Base-by-base conservation (phyloP, 2,888 invertebrate genomes). In the Mythimna pallens region DNA sequence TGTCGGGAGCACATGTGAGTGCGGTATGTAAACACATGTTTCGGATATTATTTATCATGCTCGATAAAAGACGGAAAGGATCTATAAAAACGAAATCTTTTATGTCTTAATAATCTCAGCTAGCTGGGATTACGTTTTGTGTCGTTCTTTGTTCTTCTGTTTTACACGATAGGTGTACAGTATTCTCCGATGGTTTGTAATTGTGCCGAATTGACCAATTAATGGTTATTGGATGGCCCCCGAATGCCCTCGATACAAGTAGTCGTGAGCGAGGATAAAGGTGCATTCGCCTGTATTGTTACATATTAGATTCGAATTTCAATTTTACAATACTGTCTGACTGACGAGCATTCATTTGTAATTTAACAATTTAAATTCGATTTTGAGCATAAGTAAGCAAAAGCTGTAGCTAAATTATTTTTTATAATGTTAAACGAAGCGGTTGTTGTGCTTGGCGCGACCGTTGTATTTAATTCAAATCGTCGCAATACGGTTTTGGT, bases 21-120 rank as follows among this genome's bases (percentile, higher is more conserved):
- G 47, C n/a, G 69, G 80, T 65, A 58, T 54, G 70, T 83, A 70
- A 68, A 67, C 80, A 81, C 67, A 70, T 83, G 83, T 80, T 83
- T 68, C 55, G 47, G 65, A 70, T 83, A 75, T 80, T 75, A 81
- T 81, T 80, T 81, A 83, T 84, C 72, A 76, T 66, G 47, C 65
- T 22, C 47, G 65, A 81, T 83, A 76, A 80, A 81, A 83, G 63
- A 66, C 30, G 34, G 58, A 30, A 67, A 82, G 61, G 25, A 78
- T 78, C 72, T 72, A 82, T 62, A 50, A 78, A 77, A 68, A 71
- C 55, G 12, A 64, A 77, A 70, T 70, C 36, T 66, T 77, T 77
- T 55, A 66, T 55, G 54, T 62, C 52, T 54, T 64, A 59, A 66
- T 64, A 76, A 30, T 17, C 17, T 52, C 4, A 40, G 30, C 30